These are phyloP conservation scores for Trichonephila clavata DNA, from an alignment of 1,140 invertebrate species.

Conservation along the genomic window DNA sequence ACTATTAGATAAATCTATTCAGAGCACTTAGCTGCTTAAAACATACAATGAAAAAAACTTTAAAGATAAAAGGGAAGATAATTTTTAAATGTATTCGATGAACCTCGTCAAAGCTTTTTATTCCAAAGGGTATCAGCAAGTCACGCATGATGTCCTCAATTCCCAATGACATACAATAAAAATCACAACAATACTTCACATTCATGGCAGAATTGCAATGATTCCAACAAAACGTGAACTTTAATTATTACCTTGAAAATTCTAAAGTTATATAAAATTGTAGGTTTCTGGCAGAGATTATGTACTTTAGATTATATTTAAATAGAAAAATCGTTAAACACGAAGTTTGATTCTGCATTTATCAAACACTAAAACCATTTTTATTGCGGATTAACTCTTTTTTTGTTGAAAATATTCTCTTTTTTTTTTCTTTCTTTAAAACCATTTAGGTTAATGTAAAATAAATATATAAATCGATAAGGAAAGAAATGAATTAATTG, in stretches of 20 bases:
- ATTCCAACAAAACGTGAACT: neutral
- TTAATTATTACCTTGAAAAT: neutral
- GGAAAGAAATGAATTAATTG: neutral
- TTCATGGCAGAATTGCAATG: neutral
- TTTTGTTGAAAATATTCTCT: no score
- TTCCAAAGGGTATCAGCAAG: constrained; percentile 5
- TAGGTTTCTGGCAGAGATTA: neutral
- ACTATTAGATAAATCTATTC: neutral
- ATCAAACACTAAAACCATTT: neutral
- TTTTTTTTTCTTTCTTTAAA: no score
- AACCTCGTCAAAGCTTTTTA: constrained; percentile 18
- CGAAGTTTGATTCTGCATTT: neutral
- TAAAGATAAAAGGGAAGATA: neutral
- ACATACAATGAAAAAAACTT: neutral
- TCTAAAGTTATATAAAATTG: neutral
- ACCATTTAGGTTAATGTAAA: neutral
- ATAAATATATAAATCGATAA: neutral
- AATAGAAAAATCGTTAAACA: neutral
- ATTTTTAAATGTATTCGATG: neutral
- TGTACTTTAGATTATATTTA: neutral
- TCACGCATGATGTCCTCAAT: constrained; percentile 3
- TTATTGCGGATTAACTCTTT: neutral
- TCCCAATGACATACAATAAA: constrained; percentile 7
- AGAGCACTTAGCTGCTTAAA: neutral
- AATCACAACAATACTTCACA: neutral